Percentiles rank a stretch among this genome's conserved stretches.
These are phyloP conservation scores for Delphinapterus leucas DNA, from an alignment of 2,113 vertebrate genomes.

Conservation along the genomic window DNA sequence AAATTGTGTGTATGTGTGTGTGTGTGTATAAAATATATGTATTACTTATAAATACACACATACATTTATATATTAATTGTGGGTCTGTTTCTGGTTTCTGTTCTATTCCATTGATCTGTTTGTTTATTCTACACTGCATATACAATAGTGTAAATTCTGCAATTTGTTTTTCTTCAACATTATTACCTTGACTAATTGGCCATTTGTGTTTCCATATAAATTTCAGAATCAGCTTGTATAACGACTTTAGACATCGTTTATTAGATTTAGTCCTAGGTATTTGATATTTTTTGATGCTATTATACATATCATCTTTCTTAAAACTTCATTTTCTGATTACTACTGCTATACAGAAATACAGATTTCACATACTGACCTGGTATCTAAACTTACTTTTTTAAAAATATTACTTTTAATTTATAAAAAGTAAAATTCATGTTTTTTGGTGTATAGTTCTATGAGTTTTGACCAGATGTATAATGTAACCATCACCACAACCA, in stretches of 20 bases:
- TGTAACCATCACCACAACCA: neutral
- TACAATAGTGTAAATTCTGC: neutral
- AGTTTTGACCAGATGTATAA: neutral
- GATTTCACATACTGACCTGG: neutral
- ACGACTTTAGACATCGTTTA: neutral
- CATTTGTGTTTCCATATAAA: neutral
- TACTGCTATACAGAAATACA: neutral
- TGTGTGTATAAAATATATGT: neutral
- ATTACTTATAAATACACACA: neutral
- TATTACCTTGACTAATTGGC: neutral
- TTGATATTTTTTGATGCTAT: neutral
- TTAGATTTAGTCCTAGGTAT: neutral
- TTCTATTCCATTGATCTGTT: neutral
- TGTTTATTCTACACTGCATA: neutral
- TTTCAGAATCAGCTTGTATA: constrained; percentile 8
- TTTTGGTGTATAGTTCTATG: neutral
- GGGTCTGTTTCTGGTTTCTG: neutral
- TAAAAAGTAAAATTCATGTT: neutral
- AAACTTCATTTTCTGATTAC: constrained; percentile 9
- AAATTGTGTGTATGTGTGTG: neutral
- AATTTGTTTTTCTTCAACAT: neutral
- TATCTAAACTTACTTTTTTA: neutral
- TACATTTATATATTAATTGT: neutral
- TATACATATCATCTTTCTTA: neutral
- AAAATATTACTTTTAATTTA: constrained; percentile 29